A percentile compares a stretch with the other conserved stretches of the same genome.
Evolutionary conservation across 2,888 invertebrate species (phyloP).

Genomic region (Drosophila anceps): DNA sequence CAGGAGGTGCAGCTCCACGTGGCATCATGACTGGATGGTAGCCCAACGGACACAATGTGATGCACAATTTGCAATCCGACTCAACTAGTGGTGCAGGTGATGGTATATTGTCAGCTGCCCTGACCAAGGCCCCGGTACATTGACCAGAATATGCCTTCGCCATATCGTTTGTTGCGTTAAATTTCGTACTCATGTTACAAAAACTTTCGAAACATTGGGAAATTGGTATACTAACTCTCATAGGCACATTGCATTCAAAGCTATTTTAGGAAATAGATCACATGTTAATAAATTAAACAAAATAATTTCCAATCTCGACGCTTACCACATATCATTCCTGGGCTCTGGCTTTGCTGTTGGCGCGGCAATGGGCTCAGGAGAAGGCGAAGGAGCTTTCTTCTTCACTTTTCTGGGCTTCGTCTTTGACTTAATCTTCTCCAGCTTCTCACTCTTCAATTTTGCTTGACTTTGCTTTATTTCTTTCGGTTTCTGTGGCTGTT

Average conservation of each 20-base stretch:
- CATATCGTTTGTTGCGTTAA: not conserved
- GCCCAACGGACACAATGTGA: constrained; percentile 26
- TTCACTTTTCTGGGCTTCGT: constrained; percentile 11
- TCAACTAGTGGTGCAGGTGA: not conserved
- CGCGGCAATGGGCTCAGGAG: not conserved
- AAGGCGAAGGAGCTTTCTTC: not conserved
- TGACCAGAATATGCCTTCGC: not conserved
- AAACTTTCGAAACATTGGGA: constrained; percentile 23
- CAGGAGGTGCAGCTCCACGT: too few relatives aligned
- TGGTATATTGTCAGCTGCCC: not conserved
- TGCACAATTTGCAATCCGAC: constrained; percentile 1
- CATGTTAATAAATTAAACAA: not conserved
- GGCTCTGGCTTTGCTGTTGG: not conserved
- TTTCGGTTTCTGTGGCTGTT: not conserved
- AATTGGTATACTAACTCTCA: constrained; percentile 50
- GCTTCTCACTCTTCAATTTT: not conserved
- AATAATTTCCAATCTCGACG: not conserved
- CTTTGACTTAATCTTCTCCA: constrained; percentile 21
- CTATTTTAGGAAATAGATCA: constrained; percentile 4
- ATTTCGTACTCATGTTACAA: not conserved
- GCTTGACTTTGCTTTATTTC: not conserved
- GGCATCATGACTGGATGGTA: not conserved
- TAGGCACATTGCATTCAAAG: constrained; percentile 69
- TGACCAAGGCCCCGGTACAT: not conserved
- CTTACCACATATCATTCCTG: constrained; percentile 55